phyloP scores from a whole-genome alignment of 2,797 vertebrate genomes.

The Neomorphus geoffroyi region DNA sequence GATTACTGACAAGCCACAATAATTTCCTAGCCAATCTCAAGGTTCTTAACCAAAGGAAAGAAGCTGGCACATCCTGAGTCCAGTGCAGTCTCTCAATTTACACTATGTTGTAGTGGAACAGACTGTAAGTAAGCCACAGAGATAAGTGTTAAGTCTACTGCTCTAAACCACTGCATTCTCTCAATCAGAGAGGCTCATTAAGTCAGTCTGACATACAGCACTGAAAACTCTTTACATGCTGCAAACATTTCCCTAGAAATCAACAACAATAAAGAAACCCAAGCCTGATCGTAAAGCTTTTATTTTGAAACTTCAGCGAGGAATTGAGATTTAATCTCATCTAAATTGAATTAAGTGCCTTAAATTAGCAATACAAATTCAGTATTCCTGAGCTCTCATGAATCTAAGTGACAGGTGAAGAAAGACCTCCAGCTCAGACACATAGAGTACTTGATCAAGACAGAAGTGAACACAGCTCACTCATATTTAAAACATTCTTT shows the following conservation, averaged over 20 bases:
- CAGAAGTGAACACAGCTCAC: constrained; percentile 68
- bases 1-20: neutral
- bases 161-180: neutral
- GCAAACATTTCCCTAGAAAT: neutral
- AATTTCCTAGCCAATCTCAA: neutral
- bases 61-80: neutral
- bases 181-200: constrained; percentile 22
- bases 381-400: constrained; percentile 39
- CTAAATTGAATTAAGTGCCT: constrained; percentile 71
- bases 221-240: neutral
- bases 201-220: neutral
- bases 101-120: neutral
- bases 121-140: neutral
- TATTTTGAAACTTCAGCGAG: constrained; percentile 28
- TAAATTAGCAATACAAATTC: constrained; percentile 73
- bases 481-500: constrained; percentile 83
- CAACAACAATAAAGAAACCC: constrained; percentile 4
- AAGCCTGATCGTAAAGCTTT: constrained; percentile 2
- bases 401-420: constrained; percentile 47
- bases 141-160: neutral
- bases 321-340: constrained; percentile 72
- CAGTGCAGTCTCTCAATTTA: neutral
- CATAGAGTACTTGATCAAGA: constrained; percentile 48
- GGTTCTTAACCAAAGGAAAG: neutral
- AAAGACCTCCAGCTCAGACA: constrained; percentile 55